These are phyloP conservation scores for Stratiomys singularior DNA, from an alignment of 2,888 invertebrate genomes.

Conservation along the genomic window DNA sequence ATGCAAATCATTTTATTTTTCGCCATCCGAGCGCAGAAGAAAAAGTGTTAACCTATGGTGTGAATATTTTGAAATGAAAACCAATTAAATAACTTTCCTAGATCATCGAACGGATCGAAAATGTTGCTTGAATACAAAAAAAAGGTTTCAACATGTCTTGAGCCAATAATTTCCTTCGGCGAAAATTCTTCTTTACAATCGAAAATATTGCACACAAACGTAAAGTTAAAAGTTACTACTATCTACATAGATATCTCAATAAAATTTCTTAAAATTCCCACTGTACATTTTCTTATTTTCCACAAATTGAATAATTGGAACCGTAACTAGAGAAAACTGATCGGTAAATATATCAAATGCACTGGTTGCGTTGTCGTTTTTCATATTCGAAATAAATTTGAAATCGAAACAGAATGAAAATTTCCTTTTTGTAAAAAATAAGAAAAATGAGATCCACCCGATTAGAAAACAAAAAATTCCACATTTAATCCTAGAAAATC, in stretches of 20 bases:
- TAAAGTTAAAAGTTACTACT: slow-evolving; percentile 45
- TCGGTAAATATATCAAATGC: not conserved
- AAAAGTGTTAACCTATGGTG: too few relatives aligned
- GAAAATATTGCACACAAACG: slow-evolving; percentile 52
- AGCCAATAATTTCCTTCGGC: too few relatives aligned
- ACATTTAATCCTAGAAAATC: not conserved
- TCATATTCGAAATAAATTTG: not conserved
- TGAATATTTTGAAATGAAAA: too few relatives aligned
- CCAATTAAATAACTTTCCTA: too few relatives aligned
- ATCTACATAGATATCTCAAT: slow-evolving; percentile 42
- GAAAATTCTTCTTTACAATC: slow-evolving; percentile 42
- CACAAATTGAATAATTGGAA: too few relatives aligned
- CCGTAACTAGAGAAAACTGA: too few relatives aligned
- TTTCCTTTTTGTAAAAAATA: slow-evolving; percentile 13
- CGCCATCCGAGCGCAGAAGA: too few relatives aligned
- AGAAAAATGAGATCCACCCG: slow-evolving; percentile 48
- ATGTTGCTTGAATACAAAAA: too few relatives aligned
- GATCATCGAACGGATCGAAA: too few relatives aligned
- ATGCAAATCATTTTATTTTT: too few relatives aligned
- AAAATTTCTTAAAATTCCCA: not conserved
- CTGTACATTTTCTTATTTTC: not conserved
- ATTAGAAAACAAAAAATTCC: slow-evolving; percentile 47
- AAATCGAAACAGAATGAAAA: not conserved
- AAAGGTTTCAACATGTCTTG: too few relatives aligned
- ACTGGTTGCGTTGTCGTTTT: not conserved